phyloP scores from a whole-genome alignment of 2,888 invertebrate genomes.

The Rhimphoctona megacephalus region DNA sequence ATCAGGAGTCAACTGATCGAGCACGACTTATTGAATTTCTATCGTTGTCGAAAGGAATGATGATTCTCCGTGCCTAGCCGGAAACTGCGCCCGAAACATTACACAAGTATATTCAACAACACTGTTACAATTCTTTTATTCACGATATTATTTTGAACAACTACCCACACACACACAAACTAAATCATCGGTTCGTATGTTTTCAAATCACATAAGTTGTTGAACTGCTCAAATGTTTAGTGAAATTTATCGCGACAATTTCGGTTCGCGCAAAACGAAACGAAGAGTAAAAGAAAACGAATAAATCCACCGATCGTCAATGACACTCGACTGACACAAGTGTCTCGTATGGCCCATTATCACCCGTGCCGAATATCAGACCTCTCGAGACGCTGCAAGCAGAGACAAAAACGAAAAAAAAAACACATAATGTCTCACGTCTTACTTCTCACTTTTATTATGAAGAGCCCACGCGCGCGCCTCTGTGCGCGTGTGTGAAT shows the following conservation, averaged over 20 bases:
- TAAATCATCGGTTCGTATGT: neutral
- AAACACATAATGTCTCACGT: neutral
- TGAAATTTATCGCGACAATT: neutral
- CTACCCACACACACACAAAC: neutral
- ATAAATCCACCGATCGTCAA: slow-evolving; percentile 48
- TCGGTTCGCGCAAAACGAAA: neutral
- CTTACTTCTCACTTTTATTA: slow-evolving; percentile 11
- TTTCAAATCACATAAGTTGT: neutral
- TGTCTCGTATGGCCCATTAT: slow-evolving; percentile 61
- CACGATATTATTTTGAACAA: neutral
- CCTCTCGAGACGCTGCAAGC: slow-evolving; percentile 6
- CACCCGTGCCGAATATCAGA: slow-evolving; percentile 56
- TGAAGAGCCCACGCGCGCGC: neutral
- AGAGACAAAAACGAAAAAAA: slow-evolving; percentile 9
- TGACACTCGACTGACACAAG: slow-evolving; percentile 48
- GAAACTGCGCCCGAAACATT: slow-evolving; percentile 51
- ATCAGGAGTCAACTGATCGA: neutral
- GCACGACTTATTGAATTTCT: slow-evolving; percentile 3
- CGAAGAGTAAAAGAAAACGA: neutral
- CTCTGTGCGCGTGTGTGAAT: neutral
- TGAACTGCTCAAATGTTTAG: neutral
- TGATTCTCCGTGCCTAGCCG: slow-evolving; percentile 45
- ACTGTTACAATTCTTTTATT: slow-evolving; percentile 15
- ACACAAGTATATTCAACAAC: slow-evolving; percentile 4
- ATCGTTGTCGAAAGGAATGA: slow-evolving; percentile 22